These are phyloP conservation scores for Miichthys miiuy DNA, from an alignment of 2,797 vertebrate species.

Conservation along the genomic window DNA sequence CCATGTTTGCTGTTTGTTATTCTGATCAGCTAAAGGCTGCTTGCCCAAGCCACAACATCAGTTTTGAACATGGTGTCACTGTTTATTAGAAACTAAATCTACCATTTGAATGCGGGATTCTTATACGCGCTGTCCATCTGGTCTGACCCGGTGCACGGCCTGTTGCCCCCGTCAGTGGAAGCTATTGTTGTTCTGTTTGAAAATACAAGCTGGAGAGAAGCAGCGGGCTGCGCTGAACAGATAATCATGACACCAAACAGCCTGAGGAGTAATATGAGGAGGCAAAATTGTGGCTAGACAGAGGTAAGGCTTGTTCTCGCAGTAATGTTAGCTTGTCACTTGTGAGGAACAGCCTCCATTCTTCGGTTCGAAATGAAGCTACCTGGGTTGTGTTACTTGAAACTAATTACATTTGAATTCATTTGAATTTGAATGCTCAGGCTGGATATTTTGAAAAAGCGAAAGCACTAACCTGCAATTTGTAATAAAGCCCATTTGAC, in stretches of 20 bases:
- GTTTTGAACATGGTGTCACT: not conserved
- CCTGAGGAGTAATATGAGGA: not conserved
- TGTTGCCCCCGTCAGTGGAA: not conserved
- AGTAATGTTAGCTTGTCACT: not conserved
- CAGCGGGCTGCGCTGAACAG: not conserved
- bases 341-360: not conserved
- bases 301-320: not conserved
- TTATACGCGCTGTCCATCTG: too few species aligned
- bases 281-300: not conserved
- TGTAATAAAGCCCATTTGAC: not conserved
- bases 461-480: not conserved
- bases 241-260: not conserved
- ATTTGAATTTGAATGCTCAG: not conserved
- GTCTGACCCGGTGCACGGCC: not conserved
- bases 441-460: not conserved
- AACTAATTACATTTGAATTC: not conserved
- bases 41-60: not conserved
- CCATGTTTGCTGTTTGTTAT: not conserved
- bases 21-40: not conserved
- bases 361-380: not conserved
- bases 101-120: too few species aligned
- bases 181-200: not conserved
- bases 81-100: slow-evolving; percentile 1
- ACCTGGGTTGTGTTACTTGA: not conserved
- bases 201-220: not conserved